Conservation (phyloP, 2,888 invertebrate species). For the Yponomeuta sedellus region DNA sequence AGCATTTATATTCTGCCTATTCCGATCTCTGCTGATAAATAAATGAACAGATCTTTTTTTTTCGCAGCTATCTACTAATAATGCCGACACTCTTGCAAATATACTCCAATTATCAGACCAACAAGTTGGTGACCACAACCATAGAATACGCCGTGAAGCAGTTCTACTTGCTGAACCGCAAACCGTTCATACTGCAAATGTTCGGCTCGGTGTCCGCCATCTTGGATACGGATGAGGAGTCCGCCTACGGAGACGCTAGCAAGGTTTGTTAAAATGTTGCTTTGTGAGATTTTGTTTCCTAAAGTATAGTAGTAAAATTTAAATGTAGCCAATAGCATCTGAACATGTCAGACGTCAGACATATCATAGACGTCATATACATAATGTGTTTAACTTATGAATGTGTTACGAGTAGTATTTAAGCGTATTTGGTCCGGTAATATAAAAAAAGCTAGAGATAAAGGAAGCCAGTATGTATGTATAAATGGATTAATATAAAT, state of each 20-base stretch:
- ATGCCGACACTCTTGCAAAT: slow-evolving; percentile 98
- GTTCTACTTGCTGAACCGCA: slow-evolving; percentile 97
- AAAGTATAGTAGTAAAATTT: too few relatives aligned
- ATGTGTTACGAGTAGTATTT: too few relatives aligned
- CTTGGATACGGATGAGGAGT: slow-evolving; percentile 92
- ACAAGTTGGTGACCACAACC: slow-evolving; percentile 94
- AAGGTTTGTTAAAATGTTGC: slow-evolving; percentile 77
- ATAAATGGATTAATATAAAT: too few relatives aligned
- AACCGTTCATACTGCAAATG: slow-evolving; percentile 99
- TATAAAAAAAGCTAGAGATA: too few relatives aligned
- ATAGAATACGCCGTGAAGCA: slow-evolving; percentile 99
- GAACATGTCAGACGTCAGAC: too few relatives aligned
- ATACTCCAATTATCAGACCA: slow-evolving; percentile 98
- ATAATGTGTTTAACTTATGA: too few relatives aligned
- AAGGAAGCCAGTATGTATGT: too few relatives aligned
- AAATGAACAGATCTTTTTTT: neutral
- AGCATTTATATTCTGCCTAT: too few relatives aligned
- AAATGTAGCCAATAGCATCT: too few relatives aligned
- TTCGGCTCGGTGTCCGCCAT: slow-evolving; percentile 98
- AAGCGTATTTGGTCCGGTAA: too few relatives aligned
- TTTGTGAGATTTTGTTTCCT: neutral
- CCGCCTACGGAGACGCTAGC: slow-evolving; percentile 93
- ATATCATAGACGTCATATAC: too few relatives aligned
- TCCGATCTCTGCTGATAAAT: too few relatives aligned
- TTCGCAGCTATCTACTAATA: slow-evolving; percentile 90